These are phyloP conservation scores for Aphidius gifuensis DNA, from an alignment of 1,140 invertebrate genomes.

Conservation along the genomic window DNA sequence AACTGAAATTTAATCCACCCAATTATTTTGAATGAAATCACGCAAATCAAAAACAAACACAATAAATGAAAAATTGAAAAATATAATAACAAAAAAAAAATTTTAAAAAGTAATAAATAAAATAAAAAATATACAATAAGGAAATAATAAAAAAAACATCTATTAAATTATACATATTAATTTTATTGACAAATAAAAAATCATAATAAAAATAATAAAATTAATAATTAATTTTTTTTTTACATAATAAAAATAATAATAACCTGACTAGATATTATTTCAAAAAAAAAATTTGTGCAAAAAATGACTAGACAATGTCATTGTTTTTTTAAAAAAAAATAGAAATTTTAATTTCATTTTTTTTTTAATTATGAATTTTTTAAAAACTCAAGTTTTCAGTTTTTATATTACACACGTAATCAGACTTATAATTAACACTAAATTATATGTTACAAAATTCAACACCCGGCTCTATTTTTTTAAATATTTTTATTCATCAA, in stretches of 20 bases:
- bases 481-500: too few species aligned
- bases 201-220: slow-evolving; percentile 5
- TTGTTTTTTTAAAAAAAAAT: too few species aligned
- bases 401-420: slow-evolving; percentile 14
- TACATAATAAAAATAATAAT: slow-evolving; percentile 11
- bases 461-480: too few species aligned
- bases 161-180: slow-evolving; percentile 23
- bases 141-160: slow-evolving; percentile 9
- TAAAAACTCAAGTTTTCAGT: too few species aligned
- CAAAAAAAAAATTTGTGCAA: not conserved
- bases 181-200: slow-evolving; percentile 27
- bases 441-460: too few species aligned
- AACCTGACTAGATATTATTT: not conserved
- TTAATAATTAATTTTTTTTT: slow-evolving; percentile 11
- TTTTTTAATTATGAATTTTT: too few species aligned
- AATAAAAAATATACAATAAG: slow-evolving; percentile 25
- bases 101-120: slow-evolving; percentile 20
- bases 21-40: slow-evolving; percentile 12
- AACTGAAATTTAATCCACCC: slow-evolving; percentile 4
- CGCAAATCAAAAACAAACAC: slow-evolving; percentile 8
- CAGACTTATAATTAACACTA: slow-evolving; percentile 34
- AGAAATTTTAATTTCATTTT: too few species aligned
- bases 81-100: slow-evolving; percentile 21
- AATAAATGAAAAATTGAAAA: not conserved
- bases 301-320: too few species aligned